Percentiles rank a stretch among this genome's conserved stretches.
phyloP scores from a whole-genome alignment of 2,113 vertebrate genomes.

The Megaceryle torquata region DNA sequence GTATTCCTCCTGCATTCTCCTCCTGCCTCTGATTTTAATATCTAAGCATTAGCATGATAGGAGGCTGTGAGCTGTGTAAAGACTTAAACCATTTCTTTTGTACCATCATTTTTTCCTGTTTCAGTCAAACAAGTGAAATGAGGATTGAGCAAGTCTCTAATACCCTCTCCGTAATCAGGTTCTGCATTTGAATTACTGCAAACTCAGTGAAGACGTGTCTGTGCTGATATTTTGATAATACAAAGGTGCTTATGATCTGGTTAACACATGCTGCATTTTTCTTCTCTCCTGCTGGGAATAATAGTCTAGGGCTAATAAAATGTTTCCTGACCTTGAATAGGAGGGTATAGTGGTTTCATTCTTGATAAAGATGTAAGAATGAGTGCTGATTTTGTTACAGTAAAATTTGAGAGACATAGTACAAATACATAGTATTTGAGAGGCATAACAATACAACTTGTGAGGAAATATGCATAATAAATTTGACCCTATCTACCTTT shows the following conservation, averaged over 20 bases:
- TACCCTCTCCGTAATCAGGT: not conserved
- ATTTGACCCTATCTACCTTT: not conserved
- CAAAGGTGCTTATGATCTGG: constrained; percentile 14
- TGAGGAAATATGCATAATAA: not conserved
- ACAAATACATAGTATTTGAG: too few species aligned
- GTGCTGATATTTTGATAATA: not conserved
- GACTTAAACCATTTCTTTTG: not conserved
- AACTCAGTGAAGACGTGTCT: not conserved
- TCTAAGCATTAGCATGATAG: not conserved
- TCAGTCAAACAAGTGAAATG: not conserved
- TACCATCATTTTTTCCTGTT: not conserved
- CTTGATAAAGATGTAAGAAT: not conserved
- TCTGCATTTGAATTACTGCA: not conserved
- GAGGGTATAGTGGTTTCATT: not conserved
- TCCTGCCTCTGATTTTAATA: not conserved
- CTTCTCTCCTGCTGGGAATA: not conserved
- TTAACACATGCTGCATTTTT: constrained; percentile 4
- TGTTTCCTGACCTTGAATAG: not conserved
- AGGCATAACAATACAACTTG: not conserved
- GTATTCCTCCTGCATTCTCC: not conserved
- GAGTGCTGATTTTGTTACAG: not conserved
- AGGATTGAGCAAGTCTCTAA: not conserved
- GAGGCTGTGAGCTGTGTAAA: not conserved
- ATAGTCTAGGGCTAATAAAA: constrained; percentile 27
- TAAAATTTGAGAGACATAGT: not conserved